phyloP scores from a whole-genome alignment of 2,113 vertebrate genomes.

The Lonchura striata region DNA sequence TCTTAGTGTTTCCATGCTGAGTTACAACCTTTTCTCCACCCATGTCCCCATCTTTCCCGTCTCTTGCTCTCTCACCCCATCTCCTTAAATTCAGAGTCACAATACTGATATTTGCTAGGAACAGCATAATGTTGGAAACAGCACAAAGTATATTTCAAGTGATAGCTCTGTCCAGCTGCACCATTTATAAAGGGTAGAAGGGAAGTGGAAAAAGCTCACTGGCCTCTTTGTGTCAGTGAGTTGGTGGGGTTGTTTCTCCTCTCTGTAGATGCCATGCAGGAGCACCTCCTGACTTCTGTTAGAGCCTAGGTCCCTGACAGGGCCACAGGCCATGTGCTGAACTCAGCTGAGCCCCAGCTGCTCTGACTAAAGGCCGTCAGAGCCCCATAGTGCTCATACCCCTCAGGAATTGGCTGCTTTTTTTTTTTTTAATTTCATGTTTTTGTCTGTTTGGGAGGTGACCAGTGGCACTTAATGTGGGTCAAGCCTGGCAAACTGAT shows the following conservation, averaged over 20 bases:
- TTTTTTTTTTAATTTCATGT: constrained; percentile 51
- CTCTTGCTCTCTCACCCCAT: rapidly evolving
- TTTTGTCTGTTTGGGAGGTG: constrained; percentile 64
- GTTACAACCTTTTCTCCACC: not conserved
- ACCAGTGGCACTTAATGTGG: constrained; percentile 71
- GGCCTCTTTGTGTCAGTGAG: not conserved
- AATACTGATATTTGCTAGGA: not conserved
- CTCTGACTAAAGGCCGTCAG: not conserved
- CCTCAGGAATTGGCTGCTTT: constrained; percentile 35
- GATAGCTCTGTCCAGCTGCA: not conserved
- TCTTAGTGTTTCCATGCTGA: not conserved
- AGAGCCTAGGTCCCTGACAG: not conserved
- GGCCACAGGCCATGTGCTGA: not conserved
- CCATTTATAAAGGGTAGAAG: not conserved
- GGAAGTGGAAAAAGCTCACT: not conserved
- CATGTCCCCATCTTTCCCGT: rapidly evolving
- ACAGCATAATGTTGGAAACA: not conserved
- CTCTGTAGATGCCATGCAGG: not conserved
- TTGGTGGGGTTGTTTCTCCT: not conserved
- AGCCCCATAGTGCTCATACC: not conserved
- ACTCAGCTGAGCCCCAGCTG: constrained; percentile 21
- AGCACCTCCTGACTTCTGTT: not conserved
- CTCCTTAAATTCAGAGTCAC: not conserved
- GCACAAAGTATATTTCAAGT: not conserved
- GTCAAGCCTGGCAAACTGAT: constrained; percentile 69